phyloP scores from a whole-genome alignment of 2,113 vertebrate genomes.

The Reinhardtius hippoglossoides region DNA sequence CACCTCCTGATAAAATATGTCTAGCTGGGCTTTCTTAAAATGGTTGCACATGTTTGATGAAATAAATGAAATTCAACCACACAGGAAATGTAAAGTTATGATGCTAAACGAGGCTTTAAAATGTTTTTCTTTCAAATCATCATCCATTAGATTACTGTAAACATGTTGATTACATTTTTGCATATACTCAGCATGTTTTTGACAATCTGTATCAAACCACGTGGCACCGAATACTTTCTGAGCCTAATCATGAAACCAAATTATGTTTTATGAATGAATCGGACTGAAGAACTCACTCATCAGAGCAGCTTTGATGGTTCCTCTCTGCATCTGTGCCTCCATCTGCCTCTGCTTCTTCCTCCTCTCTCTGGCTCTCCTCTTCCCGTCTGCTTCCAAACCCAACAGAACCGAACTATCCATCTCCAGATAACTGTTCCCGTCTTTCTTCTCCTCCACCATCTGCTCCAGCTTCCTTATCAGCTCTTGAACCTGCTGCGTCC shows the following conservation, averaged over 20 bases:
- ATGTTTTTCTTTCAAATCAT: too few relatives aligned
- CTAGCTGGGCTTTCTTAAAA: too few relatives aligned
- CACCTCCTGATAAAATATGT: not conserved
- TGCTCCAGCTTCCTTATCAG: constrained; percentile 75
- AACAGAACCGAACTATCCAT: constrained; percentile 34
- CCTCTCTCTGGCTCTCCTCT: constrained; percentile 77
- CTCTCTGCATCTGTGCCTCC: constrained; percentile 77
- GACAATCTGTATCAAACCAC: too few relatives aligned
- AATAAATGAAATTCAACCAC: too few relatives aligned
- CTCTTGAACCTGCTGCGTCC: constrained; percentile 64
- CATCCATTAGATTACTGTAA: too few relatives aligned
- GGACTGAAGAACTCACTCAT: constrained; percentile 70
- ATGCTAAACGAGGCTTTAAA: too few relatives aligned
- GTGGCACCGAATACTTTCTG: not conserved
- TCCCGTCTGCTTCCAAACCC: constrained; percentile 72
- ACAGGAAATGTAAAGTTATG: not conserved
- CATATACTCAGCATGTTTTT: too few relatives aligned
- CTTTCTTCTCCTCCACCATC: constrained; percentile 62
- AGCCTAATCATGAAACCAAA: not conserved
- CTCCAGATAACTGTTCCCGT: constrained; percentile 41
- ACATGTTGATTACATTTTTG: too few relatives aligned
- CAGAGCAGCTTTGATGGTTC: constrained; percentile 73
- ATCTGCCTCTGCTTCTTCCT: constrained; percentile 83
- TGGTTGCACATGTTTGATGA: too few relatives aligned
- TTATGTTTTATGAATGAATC: not conserved